Evolutionary conservation across 2,888 invertebrate genomes (phyloP).

Genomic region (Troilus luridus): DNA sequence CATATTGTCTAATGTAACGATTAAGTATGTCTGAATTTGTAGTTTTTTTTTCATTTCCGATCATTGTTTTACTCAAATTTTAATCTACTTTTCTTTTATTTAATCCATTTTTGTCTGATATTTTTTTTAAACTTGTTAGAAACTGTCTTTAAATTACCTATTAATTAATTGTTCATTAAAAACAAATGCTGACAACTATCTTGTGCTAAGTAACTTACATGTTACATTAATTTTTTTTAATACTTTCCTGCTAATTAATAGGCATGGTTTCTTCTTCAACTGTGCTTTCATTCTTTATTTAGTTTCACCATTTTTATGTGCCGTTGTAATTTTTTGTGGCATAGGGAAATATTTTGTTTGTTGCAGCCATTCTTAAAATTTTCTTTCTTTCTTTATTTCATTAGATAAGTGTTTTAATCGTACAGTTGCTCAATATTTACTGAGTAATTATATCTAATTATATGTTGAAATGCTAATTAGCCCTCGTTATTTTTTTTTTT

Average conservation of each 20-base stretch:
- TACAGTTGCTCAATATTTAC: neutral
- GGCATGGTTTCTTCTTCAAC: conserved; percentile 57
- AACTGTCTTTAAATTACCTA: neutral
- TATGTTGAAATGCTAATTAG: conserved; percentile 18
- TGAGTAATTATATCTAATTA: neutral
- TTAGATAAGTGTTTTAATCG: neutral
- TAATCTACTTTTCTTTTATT: neutral
- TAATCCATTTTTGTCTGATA: neutral
- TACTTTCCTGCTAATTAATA: conserved; percentile 49
- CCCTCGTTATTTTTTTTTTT: conserved; percentile 6
- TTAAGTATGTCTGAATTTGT: no score
- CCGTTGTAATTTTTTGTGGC: conserved; percentile 23
- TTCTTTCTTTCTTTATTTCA: neutral
- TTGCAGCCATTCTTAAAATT: neutral
- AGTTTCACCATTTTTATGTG: neutral
- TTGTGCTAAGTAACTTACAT: neutral
- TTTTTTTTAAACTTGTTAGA: neutral
- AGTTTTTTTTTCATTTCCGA: no score
- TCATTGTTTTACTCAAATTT: no score
- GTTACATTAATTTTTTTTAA: neutral
- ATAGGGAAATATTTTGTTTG: neutral
- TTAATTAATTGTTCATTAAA: neutral
- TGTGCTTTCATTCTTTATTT: conserved; percentile 36
- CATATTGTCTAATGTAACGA: no score
- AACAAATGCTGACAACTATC: conserved; percentile 7